phyloP scores from a whole-genome alignment of 1,140 invertebrate genomes.

The Gryllus bimaculatus region DNA sequence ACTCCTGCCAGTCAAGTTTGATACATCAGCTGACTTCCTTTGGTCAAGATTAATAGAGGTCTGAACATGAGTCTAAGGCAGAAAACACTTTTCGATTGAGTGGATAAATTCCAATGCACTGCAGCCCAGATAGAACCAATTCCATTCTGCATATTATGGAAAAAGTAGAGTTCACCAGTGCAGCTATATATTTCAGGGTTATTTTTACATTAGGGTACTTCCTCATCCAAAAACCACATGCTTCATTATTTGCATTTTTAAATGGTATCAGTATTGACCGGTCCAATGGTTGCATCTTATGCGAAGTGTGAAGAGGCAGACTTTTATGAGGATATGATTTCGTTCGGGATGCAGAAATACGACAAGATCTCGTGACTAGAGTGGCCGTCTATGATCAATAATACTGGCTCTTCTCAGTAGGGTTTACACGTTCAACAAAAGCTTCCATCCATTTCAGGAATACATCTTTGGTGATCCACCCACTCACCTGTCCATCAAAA shows the following conservation, averaged over 20 bases:
- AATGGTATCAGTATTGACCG: slow-evolving; percentile 31
- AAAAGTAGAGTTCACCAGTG: no score
- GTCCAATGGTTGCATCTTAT: slow-evolving; percentile 32
- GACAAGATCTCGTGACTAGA: slow-evolving; percentile 29
- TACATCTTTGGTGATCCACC: slow-evolving; percentile 23
- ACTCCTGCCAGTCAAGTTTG: no score
- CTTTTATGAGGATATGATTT: slow-evolving; percentile 31
- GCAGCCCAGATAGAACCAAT: no score
- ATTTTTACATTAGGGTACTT: no score
- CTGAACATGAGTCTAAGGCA: no score
- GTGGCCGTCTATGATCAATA: slow-evolving; percentile 30
- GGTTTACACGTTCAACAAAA: slow-evolving; percentile 12
- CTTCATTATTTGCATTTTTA: slow-evolving; percentile 25
- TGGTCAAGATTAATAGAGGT: no score
- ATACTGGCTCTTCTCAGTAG: slow-evolving; percentile 17
- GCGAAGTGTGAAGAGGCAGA: slow-evolving; percentile 32
- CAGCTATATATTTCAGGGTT: no score
- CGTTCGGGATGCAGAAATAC: slow-evolving; percentile 31
- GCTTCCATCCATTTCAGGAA: slow-evolving; percentile 27
- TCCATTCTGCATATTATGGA: no score
- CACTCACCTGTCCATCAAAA: slow-evolving; percentile 15
- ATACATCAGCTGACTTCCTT: no score
- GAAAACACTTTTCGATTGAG: no score
- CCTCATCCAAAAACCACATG: no score
- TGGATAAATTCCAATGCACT: no score